A percentile compares a stretch with the other conserved stretches of the same genome.
phyloP scores from a whole-genome alignment of 2,113 vertebrate species.

The Cyanistes caeruleus region DNA sequence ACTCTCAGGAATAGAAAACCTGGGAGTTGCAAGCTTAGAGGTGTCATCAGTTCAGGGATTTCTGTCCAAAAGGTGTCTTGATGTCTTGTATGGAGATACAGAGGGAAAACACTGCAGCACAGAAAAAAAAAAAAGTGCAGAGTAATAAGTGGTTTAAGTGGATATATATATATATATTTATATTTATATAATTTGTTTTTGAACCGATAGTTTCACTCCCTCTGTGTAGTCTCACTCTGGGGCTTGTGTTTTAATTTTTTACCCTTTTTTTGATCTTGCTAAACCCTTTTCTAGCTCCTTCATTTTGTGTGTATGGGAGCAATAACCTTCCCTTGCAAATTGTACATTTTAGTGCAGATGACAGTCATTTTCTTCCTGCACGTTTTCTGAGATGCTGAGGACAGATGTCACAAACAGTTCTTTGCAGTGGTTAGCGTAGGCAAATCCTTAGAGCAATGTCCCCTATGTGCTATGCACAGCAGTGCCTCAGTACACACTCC shows the following conservation, averaged over 20 bases:
- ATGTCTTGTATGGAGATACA: not conserved
- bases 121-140: not conserved
- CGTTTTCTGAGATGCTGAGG: not conserved
- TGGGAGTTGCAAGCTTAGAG: not conserved
- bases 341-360: not conserved
- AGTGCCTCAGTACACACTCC: not conserved
- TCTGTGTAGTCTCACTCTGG: not conserved
- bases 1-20: not conserved
- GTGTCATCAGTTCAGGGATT: not conserved
- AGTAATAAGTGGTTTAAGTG: not conserved
- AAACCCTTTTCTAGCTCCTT: not conserved
- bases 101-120: not conserved
- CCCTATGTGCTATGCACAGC: not conserved
- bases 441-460: not conserved
- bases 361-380: not conserved
- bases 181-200: not conserved
- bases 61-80: not conserved
- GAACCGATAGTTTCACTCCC: not conserved
- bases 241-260: not conserved
- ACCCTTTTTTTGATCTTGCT: not conserved
- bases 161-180: fast-evolving
- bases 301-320: not conserved
- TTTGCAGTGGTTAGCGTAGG: not conserved
- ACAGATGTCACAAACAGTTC: not conserved
- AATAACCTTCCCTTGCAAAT: not conserved